Base-by-base conservation (phyloP, 2,113 vertebrate species). In the Scortum barcoo region DNA sequence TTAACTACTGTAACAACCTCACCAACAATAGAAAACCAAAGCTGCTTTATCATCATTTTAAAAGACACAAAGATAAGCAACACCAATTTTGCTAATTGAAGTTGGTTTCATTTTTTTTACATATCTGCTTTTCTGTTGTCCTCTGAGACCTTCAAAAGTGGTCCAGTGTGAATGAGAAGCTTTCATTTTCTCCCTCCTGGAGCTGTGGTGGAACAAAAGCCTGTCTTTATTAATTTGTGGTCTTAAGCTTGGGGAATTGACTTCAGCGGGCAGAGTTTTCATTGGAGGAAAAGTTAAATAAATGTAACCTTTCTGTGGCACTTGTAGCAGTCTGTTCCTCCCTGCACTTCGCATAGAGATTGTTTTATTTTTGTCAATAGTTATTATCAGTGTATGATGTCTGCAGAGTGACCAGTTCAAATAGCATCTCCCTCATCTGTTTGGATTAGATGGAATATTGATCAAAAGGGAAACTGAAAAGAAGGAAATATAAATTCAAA, bases 181-280 rank as follows among this genome's bases (percentile, higher is more conserved):
- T 91, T 93, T 94, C 80, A 91, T 89, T 93, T 83, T 81, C 79
- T 91, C 77, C 76, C 89, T 78, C 72, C 81, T 86, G 87, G 88
- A 91, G 84, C 84, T 80, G 60, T 73, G 78, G 5, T 74, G 88
- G 92, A 93, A 94, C 93, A 94, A 95, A 95, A 94, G 91, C 80
- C 76, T 42, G 78, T 89, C 91, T 93, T 94, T 94, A 95, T 95
- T 94, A 94, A 95, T 95, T 93, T 94, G 91, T 92, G 88, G 87
- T 92, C 91, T 86, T 88, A 87, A 93, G 92, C 93, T 90, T 67
- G 11, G 93, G 93, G 94, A 94, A 93, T 95, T 92, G 86, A 86
- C 83, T 88, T 78, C 81, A 88, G 88, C 60, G 46, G 90, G 79
- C 84, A 76, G 84, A 93, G 85, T 92, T 93, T 91, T 93, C 89